Base-by-base conservation (phyloP, 2,113 vertebrate species). In the Ciconia maguari region DNA sequence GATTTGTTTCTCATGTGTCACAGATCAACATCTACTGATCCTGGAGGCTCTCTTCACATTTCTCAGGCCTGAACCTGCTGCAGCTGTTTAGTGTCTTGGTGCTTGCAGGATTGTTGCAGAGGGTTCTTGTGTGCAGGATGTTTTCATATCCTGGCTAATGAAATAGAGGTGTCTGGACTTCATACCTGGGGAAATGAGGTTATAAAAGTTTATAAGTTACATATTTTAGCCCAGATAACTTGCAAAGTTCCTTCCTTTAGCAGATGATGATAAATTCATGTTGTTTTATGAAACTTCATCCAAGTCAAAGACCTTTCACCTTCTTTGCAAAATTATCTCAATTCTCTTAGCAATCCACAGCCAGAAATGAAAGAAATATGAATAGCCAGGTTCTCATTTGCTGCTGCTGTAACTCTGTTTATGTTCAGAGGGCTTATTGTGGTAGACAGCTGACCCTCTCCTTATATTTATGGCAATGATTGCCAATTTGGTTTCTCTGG, bases 131-230 rank as follows among this genome's bases (percentile, higher is more conserved):
- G 3, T 66, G 44, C 27, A 74, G 54, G 36, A 29, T 42, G 17
- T 57, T 79, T 93, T 89, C 29, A 4, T 76, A 51, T 57, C 11
- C 46, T 55, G 24, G 22, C 32, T 83, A 74, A 76, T 74, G 32
- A 87, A 88, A 52, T n/a, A 68, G 69, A 32, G 20, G 29, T 65
- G 8, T n/a, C 65, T 87, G 84, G 34, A 52, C 42, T 71, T 90
- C 66, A 83, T 54, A 68, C 49, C 7, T 20, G 48, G 32, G 41
- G 36, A 91, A 91, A 49, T 18, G 8, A 84, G n/a, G 36, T 75
- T 89, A 64, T 79, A 82, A 84, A 96, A 87, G 30, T 91, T 89
- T 91, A 17, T 61, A 82, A 87, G 38, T 93, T 77, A 94, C 16
- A 1, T 94, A 65, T 75, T 92, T 83, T 80, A 66, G 54, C 32